Evolutionary conservation across 2,888 invertebrate genomes (phyloP), one percentile per base, ranked within the genome.

Genomic region (Cyaniris semiargus): DNA sequence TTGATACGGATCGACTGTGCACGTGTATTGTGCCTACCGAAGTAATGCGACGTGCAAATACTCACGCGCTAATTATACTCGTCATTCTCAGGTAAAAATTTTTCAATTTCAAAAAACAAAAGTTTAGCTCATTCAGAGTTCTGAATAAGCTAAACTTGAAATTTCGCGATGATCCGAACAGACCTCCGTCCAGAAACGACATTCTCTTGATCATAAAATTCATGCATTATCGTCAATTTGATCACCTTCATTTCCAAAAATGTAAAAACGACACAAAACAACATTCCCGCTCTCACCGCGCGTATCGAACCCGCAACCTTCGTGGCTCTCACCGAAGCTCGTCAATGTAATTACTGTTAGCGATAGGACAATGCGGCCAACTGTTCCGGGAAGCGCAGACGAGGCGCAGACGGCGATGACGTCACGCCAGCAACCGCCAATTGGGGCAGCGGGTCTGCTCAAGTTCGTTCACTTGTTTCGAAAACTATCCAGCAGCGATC

Each of bases 341-440:
- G 21, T 48, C 66, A 23, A 70, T 76, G 86, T 88, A 90, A 88
- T 88, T 88, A 85, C 87, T 84, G 84, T 85, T 84, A 85, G 84
- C 87, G 89, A 89, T 90, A 90, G 90, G 89, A 88, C 88, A 86
- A 81, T 85, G 87, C 85, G 88, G 88, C 87, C 87, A 88, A 86
- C 83, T 86, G 89, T 91, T 91, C 91, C 90, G 90, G 91, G 92
- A 93, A 92, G 88, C 87, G 86, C 86, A 93, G 93, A 93, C 93
- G 86, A 84, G 84, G 88, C 89, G 88, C 89, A 93, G 91, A 92
- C 93, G 84, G 81, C 80, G 83, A 80, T 91, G 92, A 92, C 92
- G 93, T 92, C 90, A 92, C 82, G 70, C 79, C 81, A 81, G 85
- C 86, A 86, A 79, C 84, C 81, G 89, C 90, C 91, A 92, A 91